Conservation (phyloP, 1,140 invertebrate species). For the Tetramorium alpestre region DNA sequence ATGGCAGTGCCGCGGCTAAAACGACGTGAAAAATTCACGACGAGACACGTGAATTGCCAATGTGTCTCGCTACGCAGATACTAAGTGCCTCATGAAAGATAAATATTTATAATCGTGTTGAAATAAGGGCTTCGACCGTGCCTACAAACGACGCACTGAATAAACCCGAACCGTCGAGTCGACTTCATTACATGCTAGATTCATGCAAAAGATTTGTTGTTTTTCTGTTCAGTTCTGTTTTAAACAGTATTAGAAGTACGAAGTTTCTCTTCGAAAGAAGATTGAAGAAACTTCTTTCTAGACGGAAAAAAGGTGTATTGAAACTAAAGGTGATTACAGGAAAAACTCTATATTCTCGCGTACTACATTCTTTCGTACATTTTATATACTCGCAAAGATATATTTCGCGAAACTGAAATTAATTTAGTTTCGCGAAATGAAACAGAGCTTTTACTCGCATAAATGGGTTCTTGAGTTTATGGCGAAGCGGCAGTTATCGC, state of each 20-base stretch:
- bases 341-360: background rate
- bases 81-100: constrained; percentile 50
- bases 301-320: background rate
- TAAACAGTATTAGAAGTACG: constrained; percentile 1
- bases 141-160: background rate
- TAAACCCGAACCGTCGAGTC: constrained; percentile 1
- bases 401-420: background rate
- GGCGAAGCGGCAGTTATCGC: background rate
- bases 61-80: constrained; percentile 23
- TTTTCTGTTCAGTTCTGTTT: background rate
- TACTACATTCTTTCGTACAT: background rate
- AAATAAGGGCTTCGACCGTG: background rate
- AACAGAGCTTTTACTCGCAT: background rate
- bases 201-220: constrained; percentile 18
- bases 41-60: background rate
- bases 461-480: constrained; percentile 20
- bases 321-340: background rate
- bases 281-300: background rate
- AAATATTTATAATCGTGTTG: constrained; percentile 44
- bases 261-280: constrained; percentile 4
- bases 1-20: background rate
- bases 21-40: constrained; percentile 59
- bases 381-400: background rate
- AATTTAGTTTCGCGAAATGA: background rate
- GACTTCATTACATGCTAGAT: background rate